Base-by-base conservation (phyloP, 2,888 invertebrate species). In the Phrixothrix hirtus region DNA sequence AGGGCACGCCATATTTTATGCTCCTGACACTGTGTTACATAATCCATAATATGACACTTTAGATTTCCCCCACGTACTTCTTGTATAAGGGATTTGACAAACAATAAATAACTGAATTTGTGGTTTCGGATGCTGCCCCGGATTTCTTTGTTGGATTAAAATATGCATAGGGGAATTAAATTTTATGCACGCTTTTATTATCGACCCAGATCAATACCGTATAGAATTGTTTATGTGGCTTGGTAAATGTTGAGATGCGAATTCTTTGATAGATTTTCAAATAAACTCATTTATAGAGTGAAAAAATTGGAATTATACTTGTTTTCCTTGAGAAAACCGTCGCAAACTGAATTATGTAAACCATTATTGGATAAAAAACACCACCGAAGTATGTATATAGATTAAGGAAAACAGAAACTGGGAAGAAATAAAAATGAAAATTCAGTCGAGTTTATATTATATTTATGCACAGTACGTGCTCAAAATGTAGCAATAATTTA, bases 381-480 rank as follows among this genome's bases (percentile, higher is more conserved):
- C 49, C 34, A 11, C 26, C 26, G 36, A n/a, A 42, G 26, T 36
- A 49, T 43, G 50, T 50, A 43, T 50, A 16, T 38, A 38, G 50
- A 31, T 38, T 51, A 45, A 36, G 29, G 37, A 44, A 51, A 44
- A 38, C 31, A 29, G 30, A 31, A 27, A 21, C 35, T n/a, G 39
- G 15, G 31, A 36, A 41, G 41, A 29, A 35, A 44, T 35, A 32
- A 41, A 43, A 41, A 38, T 37, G 45, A 45, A 45, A 51, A 46
- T 12, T 35, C 34, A 16, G 30, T 31, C 39, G 27, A 35, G 36
- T 34, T 45, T 45, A 15, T 47, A 31, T 41, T 46, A 42, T 46
- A 46, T 52, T 52, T 52, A 52, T 52, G 46, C 41, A 42, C 15
- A 32, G 25, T 46, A 47, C 52, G 52, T 52, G 46, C 45, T 36